Base-by-base conservation (phyloP, 37 sponge, comb jelly and placozoan species). In the Theonella swinhoei region DNA sequence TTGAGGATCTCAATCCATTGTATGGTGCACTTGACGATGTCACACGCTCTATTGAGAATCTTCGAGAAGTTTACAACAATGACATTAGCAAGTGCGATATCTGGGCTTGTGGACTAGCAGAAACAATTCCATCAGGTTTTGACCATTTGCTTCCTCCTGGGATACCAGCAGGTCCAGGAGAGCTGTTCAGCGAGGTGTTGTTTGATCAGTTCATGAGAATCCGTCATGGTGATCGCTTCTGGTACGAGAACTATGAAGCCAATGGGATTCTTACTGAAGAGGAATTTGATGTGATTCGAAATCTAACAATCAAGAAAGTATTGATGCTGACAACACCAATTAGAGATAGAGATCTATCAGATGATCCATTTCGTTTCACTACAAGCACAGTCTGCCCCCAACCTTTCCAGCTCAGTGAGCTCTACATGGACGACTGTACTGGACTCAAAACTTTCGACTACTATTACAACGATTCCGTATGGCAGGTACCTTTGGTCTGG, bases 151-250 rank as follows among this genome's bases (percentile, higher is more conserved):
- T 5, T 31, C 47, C 39, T 1, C 4, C 42, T 33, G 26, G 29
- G 4, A 4, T 68, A 0, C 47, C 42, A 54, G 40, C 71, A 43
- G 97, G 97, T 26, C 97, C 97, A 31, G 97, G 97, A 62, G 84
- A 86, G 64, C 88, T 98, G 20, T 98, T 98, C 79, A 67, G 87
- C 14, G 92, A 82, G 35, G 84, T 98, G 0, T 75, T 98, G 35
- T 83, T 79, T 65, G 98, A 98, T 68, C 98, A 98, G 90, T 95
- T 98, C 70, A 84, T 92, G 86, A 79, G 98, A 26, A 89, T 95
- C 39, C 77, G 98, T 47, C 90, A 93, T 43, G 95, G 75, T 63
- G 96, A 98, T 59, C 86, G 98, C 25, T 95, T 95, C 93, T 98
- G 98, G 98, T 98, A 82, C 54, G 94, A 95, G 62, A 95, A 98